Evolutionary conservation across 2,888 invertebrate species (phyloP).

Genomic region (Hypsopygia costalis): DNA sequence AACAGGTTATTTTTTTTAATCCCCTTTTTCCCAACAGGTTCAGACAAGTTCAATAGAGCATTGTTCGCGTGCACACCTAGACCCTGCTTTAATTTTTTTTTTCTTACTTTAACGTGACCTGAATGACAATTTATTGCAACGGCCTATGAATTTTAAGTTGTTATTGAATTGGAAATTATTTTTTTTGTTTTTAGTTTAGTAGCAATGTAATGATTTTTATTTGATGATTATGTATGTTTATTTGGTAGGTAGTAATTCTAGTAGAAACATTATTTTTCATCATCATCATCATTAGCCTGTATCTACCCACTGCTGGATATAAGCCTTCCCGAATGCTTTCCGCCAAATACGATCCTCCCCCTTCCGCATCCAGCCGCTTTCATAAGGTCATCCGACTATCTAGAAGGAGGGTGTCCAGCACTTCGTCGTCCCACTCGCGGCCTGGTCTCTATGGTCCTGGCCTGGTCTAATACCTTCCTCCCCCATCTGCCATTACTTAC

Average conservation of each 20-base stretch:
- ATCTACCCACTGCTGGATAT: too few species aligned
- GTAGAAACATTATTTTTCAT: background rate
- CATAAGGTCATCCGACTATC: too few species aligned
- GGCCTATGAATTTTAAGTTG: constrained; percentile 35
- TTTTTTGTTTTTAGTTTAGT: background rate
- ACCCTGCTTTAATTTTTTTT: constrained; percentile 45
- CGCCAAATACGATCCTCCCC: too few species aligned
- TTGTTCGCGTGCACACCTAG: constrained; percentile 54
- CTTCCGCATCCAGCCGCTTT: too few species aligned
- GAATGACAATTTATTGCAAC: constrained; percentile 62
- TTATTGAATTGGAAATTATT: background rate
- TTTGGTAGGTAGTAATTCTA: background rate
- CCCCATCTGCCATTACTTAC: too few species aligned
- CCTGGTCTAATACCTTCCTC: too few species aligned
- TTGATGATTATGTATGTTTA: background rate
- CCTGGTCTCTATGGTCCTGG: too few species aligned
- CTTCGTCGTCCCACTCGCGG: too few species aligned
- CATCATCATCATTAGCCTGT: too few species aligned
- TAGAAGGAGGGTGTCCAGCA: too few species aligned
- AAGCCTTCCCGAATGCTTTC: too few species aligned
- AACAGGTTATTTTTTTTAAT: background rate
- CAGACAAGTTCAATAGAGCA: constrained; percentile 66
- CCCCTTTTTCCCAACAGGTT: constrained; percentile 43
- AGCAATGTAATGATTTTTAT: background rate
- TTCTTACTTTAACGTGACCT: constrained; percentile 33